Conservation (phyloP, 2,113 vertebrate species). For the Anolis carolinensis region DNA sequence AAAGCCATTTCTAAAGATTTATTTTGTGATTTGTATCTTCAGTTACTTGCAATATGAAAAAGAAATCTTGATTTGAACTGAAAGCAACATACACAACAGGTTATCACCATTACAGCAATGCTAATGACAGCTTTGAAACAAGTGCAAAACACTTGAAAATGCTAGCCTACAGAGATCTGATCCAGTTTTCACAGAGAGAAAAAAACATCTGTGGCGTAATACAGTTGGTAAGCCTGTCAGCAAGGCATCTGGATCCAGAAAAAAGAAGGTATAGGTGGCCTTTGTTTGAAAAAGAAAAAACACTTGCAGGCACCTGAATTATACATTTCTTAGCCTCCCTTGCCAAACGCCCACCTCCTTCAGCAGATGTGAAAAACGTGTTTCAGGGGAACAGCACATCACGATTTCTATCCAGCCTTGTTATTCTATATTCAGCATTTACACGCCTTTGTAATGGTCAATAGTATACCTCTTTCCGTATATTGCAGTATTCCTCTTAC, state of each 20-base stretch:
- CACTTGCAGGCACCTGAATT: background rate
- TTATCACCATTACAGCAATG: background rate
- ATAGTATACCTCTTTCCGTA: background rate
- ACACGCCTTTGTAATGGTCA: background rate
- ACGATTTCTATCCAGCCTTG: conserved; percentile 5
- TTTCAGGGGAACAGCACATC: conserved; percentile 3
- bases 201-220: background rate
- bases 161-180: background rate
- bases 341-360: fast-evolving
- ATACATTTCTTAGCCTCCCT: background rate
- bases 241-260: background rate
- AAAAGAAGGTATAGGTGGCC: background rate
- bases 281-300: too few relatives aligned
- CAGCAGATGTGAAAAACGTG: fast-evolving
- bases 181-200: background rate
- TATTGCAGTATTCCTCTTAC: background rate
- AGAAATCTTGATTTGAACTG: conserved; percentile 32
- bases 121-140: background rate
- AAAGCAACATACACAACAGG: background rate
- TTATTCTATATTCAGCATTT: background rate
- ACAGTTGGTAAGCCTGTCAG: background rate
- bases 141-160: background rate
- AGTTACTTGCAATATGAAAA: conserved; percentile 41
- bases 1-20: background rate
- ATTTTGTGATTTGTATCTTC: conserved; percentile 7